Base-by-base conservation (phyloP, 2,888 invertebrate species). In the Arctia plantaginis region DNA sequence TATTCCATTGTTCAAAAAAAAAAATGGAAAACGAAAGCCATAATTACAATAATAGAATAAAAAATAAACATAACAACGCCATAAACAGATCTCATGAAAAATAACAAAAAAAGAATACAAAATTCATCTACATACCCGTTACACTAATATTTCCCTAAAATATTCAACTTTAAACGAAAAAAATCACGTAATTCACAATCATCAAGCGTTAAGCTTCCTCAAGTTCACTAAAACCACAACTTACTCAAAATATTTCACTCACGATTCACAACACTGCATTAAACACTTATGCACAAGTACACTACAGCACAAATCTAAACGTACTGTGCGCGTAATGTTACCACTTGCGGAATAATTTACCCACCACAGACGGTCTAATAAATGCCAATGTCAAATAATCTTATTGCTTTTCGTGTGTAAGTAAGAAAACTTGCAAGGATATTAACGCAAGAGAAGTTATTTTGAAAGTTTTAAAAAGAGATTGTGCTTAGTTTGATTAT, bases 301-400 rank as follows among this genome's bases (percentile, higher is more conserved):
- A 74, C 79, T 68, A 39, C 69, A 47, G 69, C 77, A 83, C 78
- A 55, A 66, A 76, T 73, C 69, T 73, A 41, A 70, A 65, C 74
- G 66, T 70, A 84, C 84, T 84, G 79, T 65, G 51, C 67, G 65
- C 79, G 80, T 79, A 79, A 78, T 83, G 80, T 80, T 73, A 67
- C 73, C 74, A 69, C 69, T 85, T 83, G 77, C 83, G 71, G 71
- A 75, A 84, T 71, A 74, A 67, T 78, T 75, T 77, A 74, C 73
- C 59, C 59, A 69, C 51, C 69, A 27, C 59, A 62, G 77, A 77
- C 79, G 64, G 64, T 59, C 71, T 77, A 80, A 84, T 82, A 83
- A 84, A 85, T 84, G 78, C 77, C 84, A 84, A 85, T 84, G 85
- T 82, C 84, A 82, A 77, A 82, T 77, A 79, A 77, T 79, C 27